Conservation (phyloP, 2,797 vertebrate species). For the Poecilia wingei region DNA sequence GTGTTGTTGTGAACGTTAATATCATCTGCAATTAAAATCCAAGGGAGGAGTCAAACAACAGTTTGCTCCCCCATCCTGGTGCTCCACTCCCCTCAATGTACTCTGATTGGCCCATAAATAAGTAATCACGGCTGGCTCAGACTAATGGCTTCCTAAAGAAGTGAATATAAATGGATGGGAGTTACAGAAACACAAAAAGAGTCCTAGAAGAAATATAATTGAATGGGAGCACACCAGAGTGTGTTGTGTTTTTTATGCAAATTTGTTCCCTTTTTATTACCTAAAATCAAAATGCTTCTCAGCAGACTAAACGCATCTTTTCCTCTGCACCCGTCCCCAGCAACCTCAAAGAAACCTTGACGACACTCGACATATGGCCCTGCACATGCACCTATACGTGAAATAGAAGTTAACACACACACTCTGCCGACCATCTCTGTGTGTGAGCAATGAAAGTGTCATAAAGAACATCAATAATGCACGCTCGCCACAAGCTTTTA, state of each 20-base stretch:
- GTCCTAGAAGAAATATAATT: neutral
- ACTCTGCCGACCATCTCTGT: slow-evolving; percentile 24
- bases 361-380: neutral
- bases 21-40: slow-evolving; percentile 7
- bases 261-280: neutral
- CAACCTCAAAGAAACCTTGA: neutral
- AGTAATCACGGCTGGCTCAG: slow-evolving; percentile 77
- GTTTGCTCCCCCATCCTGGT: slow-evolving; percentile 41
- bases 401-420: slow-evolving; percentile 5
- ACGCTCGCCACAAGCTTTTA: slow-evolving; percentile 50
- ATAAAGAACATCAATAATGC: slow-evolving; percentile 58
- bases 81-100: slow-evolving; percentile 64
- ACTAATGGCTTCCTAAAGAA: slow-evolving; percentile 80
- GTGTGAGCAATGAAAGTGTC: slow-evolving; percentile 37
- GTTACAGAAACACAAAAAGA: slow-evolving; percentile 27
- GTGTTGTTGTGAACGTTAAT: slow-evolving; percentile 13
- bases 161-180: slow-evolving; percentile 60
- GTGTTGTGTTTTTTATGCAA: slow-evolving; percentile 18
- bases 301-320: neutral
- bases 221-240: neutral
- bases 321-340: neutral
- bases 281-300: neutral
- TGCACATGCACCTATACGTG: neutral
- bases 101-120: slow-evolving; percentile 78
- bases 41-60: slow-evolving; percentile 54